phyloP scores from a whole-genome alignment of 2,888 invertebrate species.

The Keiferia lycopersicella region DNA sequence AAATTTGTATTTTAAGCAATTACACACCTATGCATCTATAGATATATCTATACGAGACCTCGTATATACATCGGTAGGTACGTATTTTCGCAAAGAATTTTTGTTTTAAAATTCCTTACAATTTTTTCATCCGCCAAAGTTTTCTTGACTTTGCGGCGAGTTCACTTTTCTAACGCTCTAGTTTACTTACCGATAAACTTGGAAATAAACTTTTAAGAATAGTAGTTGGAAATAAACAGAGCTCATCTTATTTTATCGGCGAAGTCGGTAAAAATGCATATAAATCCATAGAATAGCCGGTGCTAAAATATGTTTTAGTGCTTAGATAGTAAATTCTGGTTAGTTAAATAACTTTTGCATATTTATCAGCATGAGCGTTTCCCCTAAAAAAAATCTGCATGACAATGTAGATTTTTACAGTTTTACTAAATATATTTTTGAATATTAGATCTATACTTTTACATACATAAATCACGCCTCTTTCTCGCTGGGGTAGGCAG shows the following conservation, averaged over 20 bases:
- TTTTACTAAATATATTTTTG: no score
- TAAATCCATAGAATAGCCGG: not conserved
- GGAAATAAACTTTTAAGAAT: not conserved
- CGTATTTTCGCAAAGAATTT: no score
- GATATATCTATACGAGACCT: no score
- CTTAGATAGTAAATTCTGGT: conserved; percentile 6
- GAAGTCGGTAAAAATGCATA: conserved; percentile 5
- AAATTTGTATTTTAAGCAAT: no score
- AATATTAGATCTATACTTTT: no score
- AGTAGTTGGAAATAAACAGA: conserved; percentile 11
- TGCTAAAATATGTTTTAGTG: conserved; percentile 11
- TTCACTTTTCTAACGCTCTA: conserved; percentile 3
- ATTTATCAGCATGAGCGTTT: conserved; percentile 1
- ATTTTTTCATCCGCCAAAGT: not conserved
- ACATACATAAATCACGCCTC: no score
- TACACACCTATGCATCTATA: no score
- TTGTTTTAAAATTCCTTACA: no score
- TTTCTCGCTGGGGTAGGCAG: no score
- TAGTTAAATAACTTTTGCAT: not conserved
- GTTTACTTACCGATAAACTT: conserved; percentile 7
- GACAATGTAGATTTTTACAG: no score
- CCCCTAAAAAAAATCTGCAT: not conserved
- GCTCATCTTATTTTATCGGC: conserved; percentile 10
- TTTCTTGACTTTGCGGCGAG: not conserved
- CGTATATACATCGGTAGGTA: no score